Evolutionary conservation across 2,888 invertebrate species (phyloP), one percentile per base, ranked within the genome.

Genomic region (Drosophila kambysellisi): DNA sequence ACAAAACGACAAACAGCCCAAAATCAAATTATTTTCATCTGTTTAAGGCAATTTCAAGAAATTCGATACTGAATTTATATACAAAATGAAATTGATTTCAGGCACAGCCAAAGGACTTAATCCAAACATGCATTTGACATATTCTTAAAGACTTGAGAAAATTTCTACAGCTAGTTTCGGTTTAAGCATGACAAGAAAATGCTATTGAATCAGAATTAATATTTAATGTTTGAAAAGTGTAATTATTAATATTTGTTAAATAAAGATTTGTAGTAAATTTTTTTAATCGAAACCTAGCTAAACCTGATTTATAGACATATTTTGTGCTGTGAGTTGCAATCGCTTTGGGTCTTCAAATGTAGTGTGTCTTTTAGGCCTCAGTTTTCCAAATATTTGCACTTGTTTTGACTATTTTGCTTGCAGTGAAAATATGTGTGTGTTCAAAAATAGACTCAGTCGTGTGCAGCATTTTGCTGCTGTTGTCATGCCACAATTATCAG

Each of bases 401-500:
- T 62, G 53, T 43, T 73, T 43, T 41, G 61, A 60, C 52, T 58
- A 25, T 57, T 54, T 51, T 37, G 69, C 69, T 71, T 68, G 71
- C 64, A 20, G 20, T 25, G 20, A 25, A 58, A 74, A 64, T 57
- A 57, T 81, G 39, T 67, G 67, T 67, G 67, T 67, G 43, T 46
- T 61, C 83, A 73, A 81, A 85, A 85, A 85, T 85, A 85, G 83
- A 88, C 62, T 70, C 65, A 63, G 69, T 63, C 62, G 48, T 69
- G 46, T 62, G 68, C 53, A 61, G 59, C 59, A 70, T 70, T 79
- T 79, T 61, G 46, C 60, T 62, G 56, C 52, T 69, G 71, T 74
- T 74, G 74, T 70, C 72, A 81, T 68, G 64, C 73, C 83, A 81
- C 81, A 88, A 88, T 85, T 85, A 88, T 88, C 85, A 68, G 76